These are phyloP conservation scores for Tokudaia muenninki DNA, from an alignment of 2,797 vertebrate species.

Conservation along the genomic window DNA sequence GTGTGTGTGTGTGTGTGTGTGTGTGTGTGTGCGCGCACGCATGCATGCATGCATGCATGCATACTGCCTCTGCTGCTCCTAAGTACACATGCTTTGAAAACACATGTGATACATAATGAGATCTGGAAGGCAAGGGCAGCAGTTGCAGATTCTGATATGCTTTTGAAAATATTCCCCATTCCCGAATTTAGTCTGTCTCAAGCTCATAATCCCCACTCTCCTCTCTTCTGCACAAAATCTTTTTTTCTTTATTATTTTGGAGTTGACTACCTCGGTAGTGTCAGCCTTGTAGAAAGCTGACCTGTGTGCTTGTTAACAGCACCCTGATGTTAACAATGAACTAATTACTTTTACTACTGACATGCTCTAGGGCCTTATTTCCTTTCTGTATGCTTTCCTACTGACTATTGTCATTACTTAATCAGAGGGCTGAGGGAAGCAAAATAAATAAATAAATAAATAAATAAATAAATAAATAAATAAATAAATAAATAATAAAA, in stretches of 20 bases:
- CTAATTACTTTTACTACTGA: conserved; percentile 85
- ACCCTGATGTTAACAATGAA: conserved; percentile 83
- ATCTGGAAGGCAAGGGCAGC: conserved; percentile 56
- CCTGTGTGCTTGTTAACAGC: conserved; percentile 79
- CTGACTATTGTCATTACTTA: conserved; percentile 83
- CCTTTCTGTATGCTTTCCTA: conserved; percentile 79
- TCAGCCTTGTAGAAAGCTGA: conserved; percentile 78
- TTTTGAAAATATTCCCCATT: conserved; percentile 79
- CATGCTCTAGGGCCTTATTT: conserved; percentile 84
- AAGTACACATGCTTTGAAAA: conserved; percentile 73
- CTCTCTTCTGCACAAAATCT: conserved; percentile 57
- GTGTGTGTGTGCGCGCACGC: not conserved
- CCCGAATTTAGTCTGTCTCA: conserved; percentile 65
- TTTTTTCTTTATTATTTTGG: conserved; percentile 62
- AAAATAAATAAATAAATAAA: not conserved
- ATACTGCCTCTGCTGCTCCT: conserved; percentile 36
- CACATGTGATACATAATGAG: conserved; percentile 69
- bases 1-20: not conserved
- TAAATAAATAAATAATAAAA: not conserved
- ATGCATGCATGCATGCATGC: too few relatives aligned
- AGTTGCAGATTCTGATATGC: conserved; percentile 76
- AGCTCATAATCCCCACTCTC: conserved; percentile 46
- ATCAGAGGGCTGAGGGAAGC: conserved; percentile 71
- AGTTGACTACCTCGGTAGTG: conserved; percentile 73
- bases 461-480: not conserved